Percentiles rank a stretch among this genome's conserved stretches.
Conservation (phyloP, 2,888 invertebrate species). For the Schrankia costaestrigalis region DNA sequence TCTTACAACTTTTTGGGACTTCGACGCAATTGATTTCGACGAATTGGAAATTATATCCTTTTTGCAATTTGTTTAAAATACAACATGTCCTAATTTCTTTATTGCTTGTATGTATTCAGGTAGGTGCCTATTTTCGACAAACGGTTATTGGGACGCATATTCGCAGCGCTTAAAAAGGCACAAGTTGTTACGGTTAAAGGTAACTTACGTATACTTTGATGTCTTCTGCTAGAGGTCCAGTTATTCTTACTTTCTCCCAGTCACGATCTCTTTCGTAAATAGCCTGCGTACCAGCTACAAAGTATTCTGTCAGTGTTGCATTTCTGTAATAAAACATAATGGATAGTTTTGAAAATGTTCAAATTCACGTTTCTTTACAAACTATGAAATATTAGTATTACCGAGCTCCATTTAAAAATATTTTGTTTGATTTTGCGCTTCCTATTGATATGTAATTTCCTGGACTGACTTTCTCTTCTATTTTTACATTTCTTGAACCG, state of each 20-base stretch:
- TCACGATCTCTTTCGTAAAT: slow-evolving; percentile 89
- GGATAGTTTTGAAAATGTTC: not conserved
- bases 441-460: slow-evolving; percentile 91
- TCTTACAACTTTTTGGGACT: no score
- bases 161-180: no score
- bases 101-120: no score
- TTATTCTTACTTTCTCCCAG: slow-evolving; percentile 89
- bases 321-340: slow-evolving; percentile 69
- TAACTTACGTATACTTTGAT: slow-evolving; percentile 88
- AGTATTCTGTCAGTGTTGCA: slow-evolving; percentile 88
- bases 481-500: slow-evolving; percentile 88
- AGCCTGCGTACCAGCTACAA: slow-evolving; percentile 88
- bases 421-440: slow-evolving; percentile 84
- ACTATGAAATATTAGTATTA: slow-evolving; percentile 46
- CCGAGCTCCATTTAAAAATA: slow-evolving; percentile 90
- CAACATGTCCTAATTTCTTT: no score
- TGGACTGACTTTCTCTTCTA: slow-evolving; percentile 87
- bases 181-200: not conserved
- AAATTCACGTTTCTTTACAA: not conserved
- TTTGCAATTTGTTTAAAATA: no score
- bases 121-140: no score
- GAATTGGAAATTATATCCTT: no score
- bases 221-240: slow-evolving; percentile 90
- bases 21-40: no score
- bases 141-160: no score